Evolutionary conservation across 2,888 invertebrate species (phyloP), one percentile per base, ranked within the genome.

Genomic region (Aleiodes leptofemur): DNA sequence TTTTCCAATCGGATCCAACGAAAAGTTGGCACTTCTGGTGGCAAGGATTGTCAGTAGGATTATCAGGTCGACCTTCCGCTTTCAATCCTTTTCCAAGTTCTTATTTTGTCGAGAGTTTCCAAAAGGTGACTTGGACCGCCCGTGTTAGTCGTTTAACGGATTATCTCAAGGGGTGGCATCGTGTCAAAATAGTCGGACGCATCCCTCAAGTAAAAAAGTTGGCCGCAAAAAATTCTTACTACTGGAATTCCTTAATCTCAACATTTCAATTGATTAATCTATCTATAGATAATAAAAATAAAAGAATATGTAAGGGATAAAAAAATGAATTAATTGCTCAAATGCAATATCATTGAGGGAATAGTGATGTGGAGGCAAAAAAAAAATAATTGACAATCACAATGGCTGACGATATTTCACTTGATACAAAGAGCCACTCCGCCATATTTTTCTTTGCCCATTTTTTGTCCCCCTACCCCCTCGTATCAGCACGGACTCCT

Each of bases 121-220:
- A 23, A 48, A 64, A 74, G 70, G 23, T 77, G 77, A 77, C 71
- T 71, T 76, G 77, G 77, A 69, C 80, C 82, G 79, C 82, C 81
- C 82, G 82, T 79, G 68, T 85, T 78, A 78, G 78, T 80, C 86
- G 86, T 88, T 89, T 86, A 88, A 87, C 84, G 86, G 88, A 87
- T 88, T 87, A 88, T 84, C 87, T 83, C 80, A 78, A 69, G 83
- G 85, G 86, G 86, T 87, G 84, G 85, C 84, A 80, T 83, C 85
- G 84, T 87, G 88, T 88, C 87, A 89, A 88, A 89, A 88, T 87
- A 88, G 79, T 59, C 77, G 81, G 76, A 79, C 76, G 61, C 64
- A 73, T 56, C 53, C 48, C 43, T 69, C 53, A 50, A 73, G 69
- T 23, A 13, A 29, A 51, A 31, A 34, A 3, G 29, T 4, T 14